A percentile compares a stretch with the other conserved stretches of the same genome.
Evolutionary conservation across 1,140 invertebrate genomes (phyloP).

Genomic region (Batillaria attramentaria): DNA sequence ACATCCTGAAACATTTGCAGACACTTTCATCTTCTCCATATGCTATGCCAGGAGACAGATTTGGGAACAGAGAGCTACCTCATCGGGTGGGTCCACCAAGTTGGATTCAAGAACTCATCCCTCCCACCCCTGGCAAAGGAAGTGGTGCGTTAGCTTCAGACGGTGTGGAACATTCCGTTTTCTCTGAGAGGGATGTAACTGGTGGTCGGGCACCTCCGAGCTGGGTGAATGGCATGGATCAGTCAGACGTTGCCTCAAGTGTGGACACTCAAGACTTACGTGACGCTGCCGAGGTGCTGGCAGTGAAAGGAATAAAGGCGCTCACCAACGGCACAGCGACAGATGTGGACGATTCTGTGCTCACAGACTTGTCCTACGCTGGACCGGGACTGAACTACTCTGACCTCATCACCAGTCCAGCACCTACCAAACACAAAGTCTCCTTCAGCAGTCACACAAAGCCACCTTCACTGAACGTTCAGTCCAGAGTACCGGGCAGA

Average conservation of each 20-base stretch:
- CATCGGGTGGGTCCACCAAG: conserved; percentile 5
- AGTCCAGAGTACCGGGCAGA: too few species aligned
- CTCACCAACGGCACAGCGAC: background rate
- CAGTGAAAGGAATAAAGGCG: background rate
- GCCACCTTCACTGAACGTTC: background rate
- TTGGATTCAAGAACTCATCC: conserved; percentile 24
- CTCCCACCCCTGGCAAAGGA: background rate
- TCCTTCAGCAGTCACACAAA: background rate
- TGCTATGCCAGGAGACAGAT: too few species aligned
- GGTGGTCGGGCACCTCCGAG: conserved; percentile 41
- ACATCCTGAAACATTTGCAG: conserved; percentile 8
- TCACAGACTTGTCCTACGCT: conserved; percentile 31
- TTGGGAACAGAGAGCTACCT: background rate
- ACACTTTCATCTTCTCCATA: too few species aligned
- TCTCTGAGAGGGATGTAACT: conserved; percentile 5
- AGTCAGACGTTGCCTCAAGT: conserved; percentile 43
- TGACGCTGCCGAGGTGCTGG: background rate
- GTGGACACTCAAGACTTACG: conserved; percentile 11
- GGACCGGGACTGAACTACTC: conserved; percentile 41
- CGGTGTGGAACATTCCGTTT: conserved; percentile 31
- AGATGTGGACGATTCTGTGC: background rate
- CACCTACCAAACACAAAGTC: background rate
- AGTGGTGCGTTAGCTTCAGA: conserved; percentile 27
- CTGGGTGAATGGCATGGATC: conserved; percentile 52
- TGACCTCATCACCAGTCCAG: conserved; percentile 31